phyloP scores from a whole-genome alignment of 2,113 vertebrate species.

The Prionailurus bengalensis region DNA sequence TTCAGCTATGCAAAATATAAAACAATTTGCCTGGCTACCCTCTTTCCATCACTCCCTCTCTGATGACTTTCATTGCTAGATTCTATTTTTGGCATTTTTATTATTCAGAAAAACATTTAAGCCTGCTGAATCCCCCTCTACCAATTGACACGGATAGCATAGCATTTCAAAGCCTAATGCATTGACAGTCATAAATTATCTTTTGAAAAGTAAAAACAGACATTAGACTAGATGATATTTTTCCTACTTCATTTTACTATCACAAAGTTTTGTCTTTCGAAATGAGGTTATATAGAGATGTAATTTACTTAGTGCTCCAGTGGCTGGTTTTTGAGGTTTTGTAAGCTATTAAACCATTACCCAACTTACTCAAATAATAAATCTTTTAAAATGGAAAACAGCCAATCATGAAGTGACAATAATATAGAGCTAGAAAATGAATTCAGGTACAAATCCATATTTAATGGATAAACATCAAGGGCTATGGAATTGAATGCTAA shows the following conservation, averaged over 20 bases:
- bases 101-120: slow-evolving; percentile 67
- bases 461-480: slow-evolving; percentile 68
- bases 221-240: slow-evolving; percentile 64
- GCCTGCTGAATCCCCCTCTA: background rate
- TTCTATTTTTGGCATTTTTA: slow-evolving; percentile 66
- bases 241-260: slow-evolving; percentile 67
- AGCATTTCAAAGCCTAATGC: slow-evolving; percentile 46
- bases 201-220: slow-evolving; percentile 46
- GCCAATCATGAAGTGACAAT: slow-evolving; percentile 66
- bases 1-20: slow-evolving; percentile 71
- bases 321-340: slow-evolving; percentile 76
- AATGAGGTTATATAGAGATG: slow-evolving; percentile 74
- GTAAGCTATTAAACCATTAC: slow-evolving; percentile 77
- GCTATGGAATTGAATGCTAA: slow-evolving; percentile 35
- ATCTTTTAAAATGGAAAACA: slow-evolving; percentile 80
- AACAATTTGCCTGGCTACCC: slow-evolving; percentile 59
- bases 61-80: slow-evolving; percentile 50
- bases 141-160: slow-evolving; percentile 1
- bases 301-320: slow-evolving; percentile 72
- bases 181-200: slow-evolving; percentile 42
- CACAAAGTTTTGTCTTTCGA: slow-evolving; percentile 68
- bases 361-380: slow-evolving; percentile 79
- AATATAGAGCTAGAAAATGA: slow-evolving; percentile 64
- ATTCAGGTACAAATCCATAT: slow-evolving; percentile 70
- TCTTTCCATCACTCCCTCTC: slow-evolving; percentile 57